phyloP scores from a whole-genome alignment of 1,140 invertebrate species.

The Procambarus clarkii region DNA sequence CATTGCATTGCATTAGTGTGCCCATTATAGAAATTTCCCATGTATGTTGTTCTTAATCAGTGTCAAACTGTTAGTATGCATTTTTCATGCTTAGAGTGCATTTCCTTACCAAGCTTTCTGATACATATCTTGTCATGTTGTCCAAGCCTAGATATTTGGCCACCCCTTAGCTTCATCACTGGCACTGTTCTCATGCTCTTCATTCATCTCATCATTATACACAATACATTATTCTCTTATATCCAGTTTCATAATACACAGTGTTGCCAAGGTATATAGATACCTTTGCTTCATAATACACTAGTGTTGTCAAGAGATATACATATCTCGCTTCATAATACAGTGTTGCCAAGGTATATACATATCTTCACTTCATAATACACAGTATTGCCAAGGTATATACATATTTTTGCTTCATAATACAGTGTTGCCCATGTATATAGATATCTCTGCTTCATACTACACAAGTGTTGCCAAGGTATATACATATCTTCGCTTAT shows the following conservation, averaged over 20 bases:
- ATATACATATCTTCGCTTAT: neutral
- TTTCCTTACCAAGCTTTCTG: constrained; percentile 25
- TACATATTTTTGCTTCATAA: neutral
- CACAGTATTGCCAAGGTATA: neutral
- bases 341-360: too few species aligned
- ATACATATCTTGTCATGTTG: constrained; percentile 9
- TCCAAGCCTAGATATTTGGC: constrained; percentile 27
- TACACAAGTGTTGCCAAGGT: neutral
- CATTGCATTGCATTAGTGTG: constrained; percentile 21
- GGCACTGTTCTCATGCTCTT: too few species aligned
- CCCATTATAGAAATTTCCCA: constrained; percentile 9
- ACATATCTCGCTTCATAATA: too few species aligned
- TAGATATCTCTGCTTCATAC: neutral
- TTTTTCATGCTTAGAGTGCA: constrained; percentile 13
- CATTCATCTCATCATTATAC: too few species aligned
- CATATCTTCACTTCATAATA: too few species aligned
- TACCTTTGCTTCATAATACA: too few species aligned
- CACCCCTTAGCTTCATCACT: neutral
- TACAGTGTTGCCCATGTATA: neutral
- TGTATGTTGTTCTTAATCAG: neutral
- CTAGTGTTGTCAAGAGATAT: too few species aligned
- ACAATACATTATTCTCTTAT: too few species aligned
- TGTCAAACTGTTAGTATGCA: constrained; percentile 1
- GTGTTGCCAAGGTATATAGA: too few species aligned
- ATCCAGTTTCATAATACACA: too few species aligned